Conservation (phyloP, 2,113 vertebrate genomes). For the Dasyurus viverrinus region DNA sequence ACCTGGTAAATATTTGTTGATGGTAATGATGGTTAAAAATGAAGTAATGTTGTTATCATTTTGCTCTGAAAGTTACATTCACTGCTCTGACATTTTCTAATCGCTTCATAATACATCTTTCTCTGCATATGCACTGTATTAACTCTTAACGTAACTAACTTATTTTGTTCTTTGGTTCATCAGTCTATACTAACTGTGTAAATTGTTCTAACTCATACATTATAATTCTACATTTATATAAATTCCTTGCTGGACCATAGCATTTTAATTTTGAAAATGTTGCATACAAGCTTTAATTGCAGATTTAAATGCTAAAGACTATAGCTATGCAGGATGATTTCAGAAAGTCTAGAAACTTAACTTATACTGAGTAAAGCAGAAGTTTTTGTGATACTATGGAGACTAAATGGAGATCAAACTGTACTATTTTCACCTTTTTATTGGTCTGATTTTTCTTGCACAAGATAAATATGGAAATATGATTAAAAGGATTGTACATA, state of each 20-base stretch:
- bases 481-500: too few species aligned
- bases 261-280: neutral
- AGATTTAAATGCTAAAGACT: neutral
- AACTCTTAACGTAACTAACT: neutral
- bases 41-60: neutral
- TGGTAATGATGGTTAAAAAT: neutral
- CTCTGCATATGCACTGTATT: neutral
- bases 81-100: neutral
- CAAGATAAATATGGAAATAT: too few species aligned
- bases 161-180: neutral
- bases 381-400: too few species aligned
- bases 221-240: neutral
- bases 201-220: neutral
- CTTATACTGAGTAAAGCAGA: too few species aligned
- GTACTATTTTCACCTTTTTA: too few species aligned
- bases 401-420: too few species aligned
- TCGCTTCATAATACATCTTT: neutral
- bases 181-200: neutral
- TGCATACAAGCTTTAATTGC: neutral
- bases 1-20: neutral
- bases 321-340: neutral
- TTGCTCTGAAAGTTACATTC: neutral
- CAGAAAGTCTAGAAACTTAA: too few species aligned
- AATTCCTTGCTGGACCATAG: neutral
- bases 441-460: too few species aligned